These are phyloP conservation scores for Zapus hudsonius DNA, from an alignment of 2,113 vertebrate genomes.

Conservation along the genomic window DNA sequence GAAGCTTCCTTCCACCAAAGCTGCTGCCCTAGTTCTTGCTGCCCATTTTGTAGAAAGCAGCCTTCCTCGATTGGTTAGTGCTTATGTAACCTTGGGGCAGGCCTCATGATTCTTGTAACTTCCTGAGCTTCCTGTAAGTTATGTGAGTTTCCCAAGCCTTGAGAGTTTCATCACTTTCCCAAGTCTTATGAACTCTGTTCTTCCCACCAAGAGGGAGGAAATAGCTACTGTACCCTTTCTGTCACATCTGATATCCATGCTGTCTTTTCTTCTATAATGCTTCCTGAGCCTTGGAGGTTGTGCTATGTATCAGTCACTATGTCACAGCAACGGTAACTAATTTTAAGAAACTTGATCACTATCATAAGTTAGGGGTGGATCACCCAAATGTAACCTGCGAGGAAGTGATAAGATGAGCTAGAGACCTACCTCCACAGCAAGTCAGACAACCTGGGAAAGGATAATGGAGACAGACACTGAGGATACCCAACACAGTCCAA, in stretches of 20 bases:
- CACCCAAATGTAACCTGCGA: too few species aligned
- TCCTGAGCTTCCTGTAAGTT: too few species aligned
- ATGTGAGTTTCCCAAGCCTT: neutral
- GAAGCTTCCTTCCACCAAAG: too few species aligned
- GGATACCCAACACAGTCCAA: too few species aligned
- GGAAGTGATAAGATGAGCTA: too few species aligned
- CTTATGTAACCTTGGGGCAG: neutral
- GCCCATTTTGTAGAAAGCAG: neutral
- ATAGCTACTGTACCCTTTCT: neutral
- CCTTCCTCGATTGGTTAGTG: neutral
- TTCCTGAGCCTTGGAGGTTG: neutral
- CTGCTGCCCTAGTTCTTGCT: too few species aligned
- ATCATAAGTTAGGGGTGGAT: too few species aligned
- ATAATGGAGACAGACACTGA: too few species aligned
- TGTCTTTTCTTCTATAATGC: too few species aligned
- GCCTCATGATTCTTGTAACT: neutral
- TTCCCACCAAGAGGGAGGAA: neutral
- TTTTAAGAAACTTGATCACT: neutral
- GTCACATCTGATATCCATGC: neutral
- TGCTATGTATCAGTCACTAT: neutral
- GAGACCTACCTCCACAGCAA: too few species aligned
- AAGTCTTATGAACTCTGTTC: neutral
- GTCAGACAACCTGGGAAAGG: too few species aligned
- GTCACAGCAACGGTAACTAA: neutral
- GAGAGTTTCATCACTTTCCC: neutral